Base-by-base conservation (phyloP, 2,888 invertebrate genomes). In the Petrolisthes manimaculis region DNA sequence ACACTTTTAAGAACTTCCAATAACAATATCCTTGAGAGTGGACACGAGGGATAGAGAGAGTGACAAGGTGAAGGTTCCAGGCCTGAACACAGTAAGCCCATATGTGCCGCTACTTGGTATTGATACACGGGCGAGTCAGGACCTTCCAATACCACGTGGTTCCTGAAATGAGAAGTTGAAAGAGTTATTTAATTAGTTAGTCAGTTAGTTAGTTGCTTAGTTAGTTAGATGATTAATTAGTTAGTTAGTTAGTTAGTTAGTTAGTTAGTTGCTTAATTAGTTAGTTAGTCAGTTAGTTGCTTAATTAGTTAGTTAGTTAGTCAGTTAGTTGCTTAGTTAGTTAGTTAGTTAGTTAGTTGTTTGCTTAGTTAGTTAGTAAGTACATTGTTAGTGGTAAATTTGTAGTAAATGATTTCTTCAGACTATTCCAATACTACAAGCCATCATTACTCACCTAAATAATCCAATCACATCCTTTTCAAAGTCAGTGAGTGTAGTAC, bases 61-160 rank as follows among this genome's bases (percentile, higher is more conserved):
- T 89, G 86, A 75, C 90, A 90, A 18, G 90, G 90, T 0, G 90
- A 90, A 3, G 90, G 90, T 12, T 89, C 86, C 78, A 89, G 78
- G 0, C 90, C 90, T 9, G 81, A 55, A 53, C 82, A 80, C 80
- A 90, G 89, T 79, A 89, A 89, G 5, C 90, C 90, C 90, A 90
- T 90, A 77, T 90, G 90, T 4, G 90, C 90, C 0, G 90, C 90
- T 24, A 89, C 55, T 80, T 90, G 90, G 80, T 89, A 90, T 14
- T 80, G 53, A 54, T 90, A 89, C 4, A 84, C 84, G 53, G 87
- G 89, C 4, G 89, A 89, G 5, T 69, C 61, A 1, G 87, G 89
- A 0, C 89, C 89, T 61, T 89, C 88, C 61, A 89, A 24, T 18
- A 87, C 81, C 5, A 89, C 81, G 79, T 84, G 87, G 24, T 85